Percentiles rank a stretch among this genome's conserved stretches.
phyloP scores from a whole-genome alignment of 2,113 vertebrate species.

The Catharus fuscescens region DNA sequence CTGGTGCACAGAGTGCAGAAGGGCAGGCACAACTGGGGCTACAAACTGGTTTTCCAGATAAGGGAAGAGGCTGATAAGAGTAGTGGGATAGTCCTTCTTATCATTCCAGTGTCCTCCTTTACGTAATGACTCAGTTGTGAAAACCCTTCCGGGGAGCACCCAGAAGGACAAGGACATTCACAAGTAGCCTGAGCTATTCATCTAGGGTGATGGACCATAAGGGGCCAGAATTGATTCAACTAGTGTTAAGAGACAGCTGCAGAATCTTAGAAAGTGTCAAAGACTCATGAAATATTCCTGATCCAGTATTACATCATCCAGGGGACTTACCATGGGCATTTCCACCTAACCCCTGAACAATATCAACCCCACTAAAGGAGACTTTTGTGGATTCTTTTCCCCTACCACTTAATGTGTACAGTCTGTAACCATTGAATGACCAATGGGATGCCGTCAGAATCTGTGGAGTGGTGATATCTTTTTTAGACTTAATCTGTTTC shows the following conservation, averaged over 20 bases:
- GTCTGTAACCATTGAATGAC: background rate
- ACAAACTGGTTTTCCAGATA: background rate
- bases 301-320: background rate
- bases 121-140: background rate
- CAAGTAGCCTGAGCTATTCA: background rate
- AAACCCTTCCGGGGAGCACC: background rate
- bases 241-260: background rate
- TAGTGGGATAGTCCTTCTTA: background rate
- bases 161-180: background rate
- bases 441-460: background rate
- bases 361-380: background rate
- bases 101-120: background rate
- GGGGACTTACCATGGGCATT: rapidly evolving
- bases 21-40: background rate
- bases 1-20: background rate
- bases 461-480: rapidly evolving
- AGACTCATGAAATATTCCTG: background rate
- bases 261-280: background rate
- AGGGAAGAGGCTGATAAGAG: background rate
- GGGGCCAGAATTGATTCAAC: background rate
- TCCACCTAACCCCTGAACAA: background rate
- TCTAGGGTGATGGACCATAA: background rate
- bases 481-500: background rate
- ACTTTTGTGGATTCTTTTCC: background rate
- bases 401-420: rapidly evolving